Evolutionary conservation across 1,140 invertebrate genomes (phyloP), one percentile per base, ranked within the genome.

Genomic region (Drosophila sucinea): DNA sequence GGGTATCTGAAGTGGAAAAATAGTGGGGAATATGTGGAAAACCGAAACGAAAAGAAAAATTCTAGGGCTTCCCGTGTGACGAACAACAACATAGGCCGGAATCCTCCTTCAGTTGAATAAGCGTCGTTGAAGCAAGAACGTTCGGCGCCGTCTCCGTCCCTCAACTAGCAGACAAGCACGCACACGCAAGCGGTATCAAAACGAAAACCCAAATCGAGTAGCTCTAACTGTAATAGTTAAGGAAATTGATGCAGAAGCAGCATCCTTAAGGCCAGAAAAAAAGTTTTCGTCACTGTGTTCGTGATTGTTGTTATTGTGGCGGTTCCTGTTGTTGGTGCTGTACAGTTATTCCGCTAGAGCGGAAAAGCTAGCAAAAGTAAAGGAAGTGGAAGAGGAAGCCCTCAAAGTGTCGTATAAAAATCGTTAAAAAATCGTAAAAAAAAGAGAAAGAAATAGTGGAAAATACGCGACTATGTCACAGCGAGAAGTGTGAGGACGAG

Each of bases 341-440:
- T 58, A 62, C 75, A 76, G 73, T 76, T 66, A 70, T 70, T 77
- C 57, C 58, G 60, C 69, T 56, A 41, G 62, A 65, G 63, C 72
- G 72, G 35, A 62, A 66, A 64, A 73, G 58, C 72, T 56, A 60
- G 30, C 23, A 61, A 11, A 35, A 54, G 62, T n/a, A 56, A 30
- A 54, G 5, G 40, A 62, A 32, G 44, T n/a, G 58, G 38, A 77
- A 83, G 66, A 60, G 75, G 79, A 87, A 87, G 84, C 83, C 83
- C 72, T 71, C 70, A 56, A 67, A 89, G 80, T 89, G 84, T 74
- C 35, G 55, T 40, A 61, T 58, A 81, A 84, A 89, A 87, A 90
- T 90, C 85, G 85, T 90, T 87, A 87, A 89, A 84, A 83, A 87
- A 77, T 68, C 77, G 40, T 73, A 68, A 63, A 72, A 23, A 56